A percentile compares a stretch with the other conserved stretches of the same genome.
Conservation (phyloP, 1,140 invertebrate species). For the Melanaphis sacchari region DNA sequence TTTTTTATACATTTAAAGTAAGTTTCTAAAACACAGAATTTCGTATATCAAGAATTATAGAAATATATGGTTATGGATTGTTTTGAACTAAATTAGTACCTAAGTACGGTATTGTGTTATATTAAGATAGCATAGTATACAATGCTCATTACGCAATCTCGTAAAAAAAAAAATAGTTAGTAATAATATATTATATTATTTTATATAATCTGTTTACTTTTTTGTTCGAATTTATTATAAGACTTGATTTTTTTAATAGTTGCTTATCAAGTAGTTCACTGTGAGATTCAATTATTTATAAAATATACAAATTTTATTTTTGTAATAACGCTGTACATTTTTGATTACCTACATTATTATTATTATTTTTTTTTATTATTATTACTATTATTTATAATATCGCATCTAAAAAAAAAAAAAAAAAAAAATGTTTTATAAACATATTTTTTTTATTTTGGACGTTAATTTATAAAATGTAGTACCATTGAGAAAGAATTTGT, state of each 20-base stretch:
- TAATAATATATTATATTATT: background rate
- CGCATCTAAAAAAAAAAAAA: no score
- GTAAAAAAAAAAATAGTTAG: background rate
- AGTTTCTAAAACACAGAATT: background rate
- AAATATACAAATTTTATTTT: background rate
- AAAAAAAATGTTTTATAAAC: no score
- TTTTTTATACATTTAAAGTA: background rate
- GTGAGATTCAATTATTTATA: background rate
- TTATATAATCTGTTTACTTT: background rate
- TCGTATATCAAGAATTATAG: background rate
- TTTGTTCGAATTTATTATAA: no score
- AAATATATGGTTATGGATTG: background rate
- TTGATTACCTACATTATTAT: no score
- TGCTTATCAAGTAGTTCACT: no score
- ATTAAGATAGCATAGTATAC: background rate
- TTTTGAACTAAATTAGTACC: background rate
- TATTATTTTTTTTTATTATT: no score
- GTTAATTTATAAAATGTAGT: no score
- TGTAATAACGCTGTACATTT: background rate
- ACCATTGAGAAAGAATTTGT: no score
- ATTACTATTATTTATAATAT: no score
- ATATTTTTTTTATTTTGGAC: no score
- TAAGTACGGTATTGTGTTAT: background rate
- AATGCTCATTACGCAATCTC: background rate
- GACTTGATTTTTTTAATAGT: no score